These are phyloP conservation scores for Thamnophis sirtalis DNA, from an alignment of 2,113 vertebrate species.

Conservation along the genomic window DNA sequence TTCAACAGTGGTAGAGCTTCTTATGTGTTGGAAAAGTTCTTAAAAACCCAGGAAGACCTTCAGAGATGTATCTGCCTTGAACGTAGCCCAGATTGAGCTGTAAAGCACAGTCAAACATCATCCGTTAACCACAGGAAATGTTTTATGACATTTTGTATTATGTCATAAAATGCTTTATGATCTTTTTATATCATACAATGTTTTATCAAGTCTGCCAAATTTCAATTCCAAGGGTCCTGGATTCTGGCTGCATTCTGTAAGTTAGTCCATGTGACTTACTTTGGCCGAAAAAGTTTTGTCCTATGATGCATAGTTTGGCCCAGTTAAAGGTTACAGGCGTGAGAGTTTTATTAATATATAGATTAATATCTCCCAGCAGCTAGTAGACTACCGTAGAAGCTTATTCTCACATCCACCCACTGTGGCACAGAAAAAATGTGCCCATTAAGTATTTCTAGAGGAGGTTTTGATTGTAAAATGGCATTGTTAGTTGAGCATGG, in stretches of 20 bases:
- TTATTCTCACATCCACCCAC: not conserved
- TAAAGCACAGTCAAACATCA: not conserved
- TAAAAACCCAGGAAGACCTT: not conserved
- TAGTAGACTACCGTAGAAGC: not conserved
- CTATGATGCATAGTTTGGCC: not conserved
- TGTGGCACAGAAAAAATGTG: not conserved
- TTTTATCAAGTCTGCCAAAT: not conserved
- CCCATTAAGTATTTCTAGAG: not conserved
- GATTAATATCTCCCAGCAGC: not conserved
- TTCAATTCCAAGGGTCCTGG: not conserved
- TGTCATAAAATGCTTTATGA: not conserved
- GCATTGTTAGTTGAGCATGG: not conserved
- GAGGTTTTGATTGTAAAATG: not conserved
- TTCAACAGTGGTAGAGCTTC: not conserved
- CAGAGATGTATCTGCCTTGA: not conserved
- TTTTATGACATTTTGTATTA: not conserved
- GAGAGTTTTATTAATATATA: not conserved
- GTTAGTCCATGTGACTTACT: not conserved
- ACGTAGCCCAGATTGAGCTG: not conserved
- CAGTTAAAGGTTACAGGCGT: not conserved
- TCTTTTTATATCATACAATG: not conserved
- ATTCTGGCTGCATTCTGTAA: not conserved
- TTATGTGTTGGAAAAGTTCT: not conserved
- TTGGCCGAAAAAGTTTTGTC: not conserved
- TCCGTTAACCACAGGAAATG: not conserved